Conservation (phyloP, 35 echinoderm and acorn worm species). For the Lytechinus pictus region DNA sequence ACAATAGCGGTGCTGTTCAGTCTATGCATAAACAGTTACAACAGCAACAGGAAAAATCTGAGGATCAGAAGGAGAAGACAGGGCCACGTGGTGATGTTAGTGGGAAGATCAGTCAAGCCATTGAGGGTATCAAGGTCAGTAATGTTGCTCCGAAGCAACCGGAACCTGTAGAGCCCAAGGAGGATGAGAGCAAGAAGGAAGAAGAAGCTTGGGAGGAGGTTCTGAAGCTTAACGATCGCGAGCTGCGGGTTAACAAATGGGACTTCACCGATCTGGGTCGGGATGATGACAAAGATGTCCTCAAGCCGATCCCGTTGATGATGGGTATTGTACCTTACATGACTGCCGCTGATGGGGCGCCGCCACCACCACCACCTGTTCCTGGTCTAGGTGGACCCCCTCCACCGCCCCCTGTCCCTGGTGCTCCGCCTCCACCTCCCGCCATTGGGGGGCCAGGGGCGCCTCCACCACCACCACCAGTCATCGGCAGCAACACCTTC, state of each 20-base stretch:
- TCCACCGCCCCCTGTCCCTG: slow-evolving; percentile 57
- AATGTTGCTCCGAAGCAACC: slow-evolving; percentile 9
- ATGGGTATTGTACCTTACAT: neutral
- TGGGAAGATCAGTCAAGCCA: slow-evolving; percentile 71
- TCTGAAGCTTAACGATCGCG: slow-evolving; percentile 74
- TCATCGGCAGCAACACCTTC: slow-evolving; percentile 48
- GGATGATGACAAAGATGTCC: slow-evolving; percentile 87
- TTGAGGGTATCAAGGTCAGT: slow-evolving; percentile 60
- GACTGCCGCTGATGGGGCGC: slow-evolving; percentile 7
- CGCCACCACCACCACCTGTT: slow-evolving; percentile 60
- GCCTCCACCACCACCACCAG: slow-evolving; percentile 74
- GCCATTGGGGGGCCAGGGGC: neutral
- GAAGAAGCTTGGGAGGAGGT: slow-evolving; percentile 61
- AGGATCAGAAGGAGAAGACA: neutral
- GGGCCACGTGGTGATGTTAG: slow-evolving; percentile 66
- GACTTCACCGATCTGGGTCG: slow-evolving; percentile 76
- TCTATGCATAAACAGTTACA: slow-evolving; percentile 79
- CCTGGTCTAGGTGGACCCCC: neutral
- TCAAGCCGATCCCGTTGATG: slow-evolving; percentile 56
- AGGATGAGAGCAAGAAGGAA: slow-evolving; percentile 53
- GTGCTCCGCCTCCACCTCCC: slow-evolving; percentile 43
- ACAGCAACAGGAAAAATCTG: slow-evolving; percentile 46
- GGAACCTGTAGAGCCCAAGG: neutral
- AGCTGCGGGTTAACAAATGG: slow-evolving; percentile 77
- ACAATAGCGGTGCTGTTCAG: slow-evolving; percentile 76